phyloP scores from a whole-genome alignment of 2,888 invertebrate species.

The Ornithoptera priamus region DNA sequence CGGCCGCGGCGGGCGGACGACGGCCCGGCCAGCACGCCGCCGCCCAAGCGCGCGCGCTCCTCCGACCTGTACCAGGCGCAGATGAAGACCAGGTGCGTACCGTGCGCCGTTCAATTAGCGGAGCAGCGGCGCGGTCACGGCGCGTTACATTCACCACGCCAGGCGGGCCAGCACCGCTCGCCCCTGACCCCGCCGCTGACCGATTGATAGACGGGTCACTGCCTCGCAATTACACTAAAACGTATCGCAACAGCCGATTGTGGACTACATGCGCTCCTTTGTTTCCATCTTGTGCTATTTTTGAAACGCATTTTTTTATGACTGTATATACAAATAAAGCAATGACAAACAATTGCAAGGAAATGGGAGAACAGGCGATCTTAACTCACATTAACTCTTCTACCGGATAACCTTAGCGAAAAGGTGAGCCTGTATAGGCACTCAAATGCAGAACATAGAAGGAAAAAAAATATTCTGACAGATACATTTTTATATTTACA shows the following conservation, averaged over 20 bases:
- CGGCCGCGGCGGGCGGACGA: constrained; percentile 78
- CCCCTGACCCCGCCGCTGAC: constrained; percentile 23
- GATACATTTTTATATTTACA: too few relatives aligned
- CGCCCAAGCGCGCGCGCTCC: constrained; percentile 85
- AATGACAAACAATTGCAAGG: too few relatives aligned
- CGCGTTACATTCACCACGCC: constrained; percentile 9
- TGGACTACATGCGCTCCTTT: too few relatives aligned
- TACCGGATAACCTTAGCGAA: too few relatives aligned
- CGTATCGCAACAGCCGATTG: background rate
- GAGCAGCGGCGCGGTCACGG: background rate
- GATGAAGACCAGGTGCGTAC: constrained; percentile 72
- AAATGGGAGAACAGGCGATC: too few relatives aligned
- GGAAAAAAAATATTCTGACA: too few relatives aligned
- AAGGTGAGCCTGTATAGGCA: too few relatives aligned
- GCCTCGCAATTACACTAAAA: constrained; percentile 3
- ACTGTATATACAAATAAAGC: too few relatives aligned
- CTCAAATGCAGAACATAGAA: too few relatives aligned
- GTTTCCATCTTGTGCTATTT: too few relatives aligned
- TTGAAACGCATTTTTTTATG: too few relatives aligned
- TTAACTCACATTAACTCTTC: too few relatives aligned
- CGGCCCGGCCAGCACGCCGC: constrained; percentile 77
- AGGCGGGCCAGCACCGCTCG: constrained; percentile 3
- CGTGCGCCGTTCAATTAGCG: constrained; percentile 15
- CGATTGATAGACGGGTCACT: constrained; percentile 23
- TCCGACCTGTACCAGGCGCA: constrained; percentile 84